Evolutionary conservation across 1,140 invertebrate species (phyloP).

Genomic region (Pseudomyrmex flavicornis): DNA sequence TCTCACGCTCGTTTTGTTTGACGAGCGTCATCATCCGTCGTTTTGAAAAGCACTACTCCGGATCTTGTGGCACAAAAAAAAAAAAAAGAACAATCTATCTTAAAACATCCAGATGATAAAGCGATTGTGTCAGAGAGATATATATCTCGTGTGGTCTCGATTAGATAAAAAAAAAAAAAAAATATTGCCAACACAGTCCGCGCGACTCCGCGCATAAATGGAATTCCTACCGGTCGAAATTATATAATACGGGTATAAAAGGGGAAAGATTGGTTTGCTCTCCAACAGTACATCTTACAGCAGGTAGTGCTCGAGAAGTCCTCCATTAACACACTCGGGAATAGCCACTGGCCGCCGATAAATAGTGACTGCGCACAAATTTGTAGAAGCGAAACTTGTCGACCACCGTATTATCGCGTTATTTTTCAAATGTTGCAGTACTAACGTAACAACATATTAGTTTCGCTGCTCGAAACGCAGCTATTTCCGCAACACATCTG

Average conservation of each 20-base stretch:
- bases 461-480: neutral
- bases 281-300: slow-evolving; percentile 25
- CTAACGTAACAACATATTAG: neutral
- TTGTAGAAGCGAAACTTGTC: neutral
- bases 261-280: slow-evolving; percentile 17
- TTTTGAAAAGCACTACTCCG: slow-evolving; percentile 14
- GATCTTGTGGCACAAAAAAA: neutral
- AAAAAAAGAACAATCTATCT: neutral
- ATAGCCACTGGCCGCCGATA: neutral
- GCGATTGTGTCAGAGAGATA: neutral
- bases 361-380: slow-evolving; percentile 19
- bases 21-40: neutral
- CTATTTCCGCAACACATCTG: neutral
- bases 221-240: slow-evolving; percentile 9
- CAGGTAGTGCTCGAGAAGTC: neutral
- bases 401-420: neutral
- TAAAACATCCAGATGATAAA: slow-evolving; percentile 19
- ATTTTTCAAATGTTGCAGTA: neutral
- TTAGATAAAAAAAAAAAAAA: neutral
- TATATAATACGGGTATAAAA: slow-evolving; percentile 64
- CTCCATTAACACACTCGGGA: neutral
- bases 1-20: no score
- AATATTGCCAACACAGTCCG: neutral
- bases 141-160: neutral
- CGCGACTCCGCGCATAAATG: neutral